phyloP scores from a whole-genome alignment of 1,140 invertebrate genomes.

The Vollenhovia emeryi region DNA sequence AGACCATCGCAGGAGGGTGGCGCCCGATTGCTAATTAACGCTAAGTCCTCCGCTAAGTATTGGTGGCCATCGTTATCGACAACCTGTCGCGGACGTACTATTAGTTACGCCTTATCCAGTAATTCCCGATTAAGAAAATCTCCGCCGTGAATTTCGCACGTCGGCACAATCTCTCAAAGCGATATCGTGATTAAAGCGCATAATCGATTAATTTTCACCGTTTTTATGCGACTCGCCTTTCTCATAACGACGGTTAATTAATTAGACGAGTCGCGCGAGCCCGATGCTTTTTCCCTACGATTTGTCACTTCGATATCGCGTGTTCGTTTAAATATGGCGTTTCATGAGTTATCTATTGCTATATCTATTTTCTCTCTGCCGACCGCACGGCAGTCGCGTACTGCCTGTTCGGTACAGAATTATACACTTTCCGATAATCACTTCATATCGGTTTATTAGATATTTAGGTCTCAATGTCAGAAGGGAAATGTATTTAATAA shows the following conservation, averaged over 20 bases:
- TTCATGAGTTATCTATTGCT: conserved; percentile 9
- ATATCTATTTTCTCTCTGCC: neutral
- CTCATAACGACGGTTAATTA: conserved; percentile 26
- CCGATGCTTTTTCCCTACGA: neutral
- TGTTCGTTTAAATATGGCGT: conserved; percentile 7
- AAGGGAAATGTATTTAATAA: neutral
- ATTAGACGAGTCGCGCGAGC: neutral
- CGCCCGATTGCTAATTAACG: conserved; percentile 65
- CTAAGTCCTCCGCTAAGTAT: conserved; percentile 52
- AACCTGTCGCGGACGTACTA: conserved; percentile 57
- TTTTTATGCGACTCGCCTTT: conserved; percentile 21
- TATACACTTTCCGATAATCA: conserved; percentile 35
- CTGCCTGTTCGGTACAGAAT: neutral
- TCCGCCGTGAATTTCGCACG: conserved; percentile 53
- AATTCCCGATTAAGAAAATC: conserved; percentile 67
- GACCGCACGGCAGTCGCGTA: neutral
- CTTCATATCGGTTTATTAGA: conserved; percentile 33
- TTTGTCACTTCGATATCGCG: no score
- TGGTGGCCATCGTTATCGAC: conserved; percentile 62
- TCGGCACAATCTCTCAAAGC: conserved; percentile 44
- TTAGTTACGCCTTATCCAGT: conserved; percentile 70
- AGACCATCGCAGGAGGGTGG: conserved; percentile 21
- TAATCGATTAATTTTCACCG: conserved; percentile 49
- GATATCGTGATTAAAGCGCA: conserved; percentile 41
- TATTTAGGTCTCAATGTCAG: conserved; percentile 23